These are phyloP conservation scores for Danaus melanippus DNA, from an alignment of 1,140 invertebrate genomes.

Conservation along the genomic window DNA sequence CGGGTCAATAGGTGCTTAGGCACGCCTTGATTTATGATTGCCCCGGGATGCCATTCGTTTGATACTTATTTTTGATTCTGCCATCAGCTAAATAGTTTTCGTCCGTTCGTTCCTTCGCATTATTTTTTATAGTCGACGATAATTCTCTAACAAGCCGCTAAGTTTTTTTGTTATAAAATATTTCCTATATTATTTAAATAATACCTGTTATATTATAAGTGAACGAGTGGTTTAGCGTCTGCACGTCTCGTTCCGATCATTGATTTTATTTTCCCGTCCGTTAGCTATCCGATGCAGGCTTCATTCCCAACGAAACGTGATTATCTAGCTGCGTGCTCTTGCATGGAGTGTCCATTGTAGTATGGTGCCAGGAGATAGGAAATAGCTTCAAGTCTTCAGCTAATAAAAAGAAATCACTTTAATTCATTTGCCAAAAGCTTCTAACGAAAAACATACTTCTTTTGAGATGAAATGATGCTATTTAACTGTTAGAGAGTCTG, in stretches of 20 bases:
- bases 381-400: conserved; percentile 4
- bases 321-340: conserved; percentile 18
- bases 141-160: too few species aligned
- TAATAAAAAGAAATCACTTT: too few species aligned
- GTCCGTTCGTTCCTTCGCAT: neutral
- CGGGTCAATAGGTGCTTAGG: conserved; percentile 44
- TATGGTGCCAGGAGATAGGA: conserved; percentile 5
- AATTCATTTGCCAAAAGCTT: too few species aligned
- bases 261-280: neutral
- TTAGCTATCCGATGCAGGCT: conserved; percentile 13
- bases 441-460: too few species aligned
- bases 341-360: conserved; percentile 13
- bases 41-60: conserved; percentile 23
- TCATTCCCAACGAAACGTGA: conserved; percentile 16
- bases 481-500: neutral
- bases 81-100: conserved; percentile 19
- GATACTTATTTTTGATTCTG: conserved; percentile 20
- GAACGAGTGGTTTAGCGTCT: too few species aligned
- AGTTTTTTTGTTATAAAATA: too few species aligned
- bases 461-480: too few species aligned
- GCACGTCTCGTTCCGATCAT: too few species aligned
- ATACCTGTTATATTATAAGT: too few species aligned
- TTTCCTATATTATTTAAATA: too few species aligned
- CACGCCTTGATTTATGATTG: conserved; percentile 39
- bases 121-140: too few species aligned